A percentile compares a stretch with the other conserved stretches of the same genome.
Conservation (phyloP, 2,113 vertebrate species). For the Acanthisitta chloris region DNA sequence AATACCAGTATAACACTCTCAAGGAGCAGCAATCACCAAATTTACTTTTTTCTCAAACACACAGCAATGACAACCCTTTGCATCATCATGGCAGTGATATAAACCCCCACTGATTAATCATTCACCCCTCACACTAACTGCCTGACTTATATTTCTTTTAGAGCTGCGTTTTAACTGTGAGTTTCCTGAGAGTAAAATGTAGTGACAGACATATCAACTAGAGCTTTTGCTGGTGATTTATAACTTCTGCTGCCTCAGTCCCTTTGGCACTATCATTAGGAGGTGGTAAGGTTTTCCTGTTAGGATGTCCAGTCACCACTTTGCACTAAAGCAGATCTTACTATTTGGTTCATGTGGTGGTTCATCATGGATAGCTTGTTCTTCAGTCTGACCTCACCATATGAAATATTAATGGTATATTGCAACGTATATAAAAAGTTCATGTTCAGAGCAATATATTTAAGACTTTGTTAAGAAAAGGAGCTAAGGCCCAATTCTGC, state of each 20-base stretch:
- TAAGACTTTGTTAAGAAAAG: not conserved
- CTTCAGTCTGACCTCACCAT: not conserved
- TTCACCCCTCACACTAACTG: not conserved
- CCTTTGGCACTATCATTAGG: not conserved
- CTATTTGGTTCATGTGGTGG: not conserved
- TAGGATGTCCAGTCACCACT: not conserved
- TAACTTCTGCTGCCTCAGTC: not conserved
- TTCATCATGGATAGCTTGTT: not conserved
- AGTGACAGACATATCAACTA: not conserved
- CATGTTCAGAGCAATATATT: not conserved
- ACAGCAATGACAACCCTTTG: not conserved
- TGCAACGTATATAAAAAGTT: not conserved
- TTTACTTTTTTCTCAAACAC: not conserved
- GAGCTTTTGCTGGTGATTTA: not conserved
- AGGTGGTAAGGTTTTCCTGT: not conserved
- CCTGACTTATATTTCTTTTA: not conserved
- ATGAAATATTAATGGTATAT: not conserved
- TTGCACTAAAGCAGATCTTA: not conserved
- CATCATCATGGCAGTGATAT: not conserved
- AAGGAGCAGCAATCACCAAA: not conserved
- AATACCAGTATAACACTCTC: not conserved
- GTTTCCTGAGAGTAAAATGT: not conserved
- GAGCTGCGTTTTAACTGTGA: not conserved
- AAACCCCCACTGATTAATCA: not conserved
- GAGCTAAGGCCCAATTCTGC: not conserved